Base-by-base conservation (phyloP, 2,797 vertebrate species). In the Arrhamphus sclerolepis region DNA sequence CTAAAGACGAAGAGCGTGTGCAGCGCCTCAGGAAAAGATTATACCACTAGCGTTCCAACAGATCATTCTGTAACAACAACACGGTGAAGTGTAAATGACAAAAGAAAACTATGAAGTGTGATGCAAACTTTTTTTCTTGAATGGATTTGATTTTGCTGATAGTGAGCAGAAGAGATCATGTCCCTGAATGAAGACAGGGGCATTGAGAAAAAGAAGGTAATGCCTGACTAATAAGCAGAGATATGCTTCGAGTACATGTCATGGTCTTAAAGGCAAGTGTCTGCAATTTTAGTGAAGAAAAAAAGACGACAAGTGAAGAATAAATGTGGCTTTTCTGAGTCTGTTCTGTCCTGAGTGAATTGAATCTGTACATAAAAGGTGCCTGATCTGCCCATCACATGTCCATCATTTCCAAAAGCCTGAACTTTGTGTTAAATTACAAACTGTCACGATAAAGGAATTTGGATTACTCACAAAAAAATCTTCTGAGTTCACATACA, bases 11-110 rank as follows among this genome's bases (percentile, higher is more conserved):
- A 16, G 9, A 26, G 49, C 58, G 58, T 5, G 6, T 53, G 54
- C 20, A 52, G 55, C 72, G 65, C 77, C 66, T 0, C 42, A 60
- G 72, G 74, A 69, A 68, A 66, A 65, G 70, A 84, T 84, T 77
- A 77, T 26, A 66, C 44, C 48, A 63, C 9, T 21, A 66, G 46
- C 56, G 46, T 70, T 64, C 58, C 68, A 51, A 56, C 58, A 62
- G 49, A 75, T 65, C 47, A 61, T 70, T 56, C 57, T 52, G 62
- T 75, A 66, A 69, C 44, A 73, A 47, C 59, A 42, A 62, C 2
- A 14, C 11, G 44, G 48, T 18, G 20, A n/a, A n/a, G 42, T 40
- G 41, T 1, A 4, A 29, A 59, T 8, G 24, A 47, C 38, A 61
- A 57, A 63, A 52, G 50, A 44, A 41, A 48, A 54, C 28, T 22